A percentile compares a stretch with the other conserved stretches of the same genome.
These are phyloP conservation scores for Drosophila sordidapex DNA, from an alignment of 2,888 invertebrate genomes.

Conservation along the genomic window DNA sequence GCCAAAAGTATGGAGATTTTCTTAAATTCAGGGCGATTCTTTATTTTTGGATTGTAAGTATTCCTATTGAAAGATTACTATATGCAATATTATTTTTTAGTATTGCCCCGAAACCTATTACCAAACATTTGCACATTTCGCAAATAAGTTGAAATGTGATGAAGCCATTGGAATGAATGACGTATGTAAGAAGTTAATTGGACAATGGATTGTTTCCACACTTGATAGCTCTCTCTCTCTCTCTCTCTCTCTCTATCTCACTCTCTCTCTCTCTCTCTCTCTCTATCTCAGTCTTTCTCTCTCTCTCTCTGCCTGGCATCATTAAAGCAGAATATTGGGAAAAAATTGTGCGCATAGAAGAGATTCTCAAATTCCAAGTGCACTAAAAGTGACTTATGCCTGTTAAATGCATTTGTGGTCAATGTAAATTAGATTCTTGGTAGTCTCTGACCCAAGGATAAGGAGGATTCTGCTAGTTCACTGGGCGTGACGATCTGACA, in stretches of 20 bases:
- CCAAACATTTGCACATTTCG: neutral
- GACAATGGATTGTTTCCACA: neutral
- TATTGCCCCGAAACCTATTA: neutral
- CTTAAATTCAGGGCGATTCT: neutral
- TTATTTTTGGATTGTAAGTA: neutral
- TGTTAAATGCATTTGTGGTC: constrained; percentile 15
- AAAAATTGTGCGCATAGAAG: neutral
- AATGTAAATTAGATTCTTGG: constrained; percentile 49
- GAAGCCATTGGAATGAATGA: neutral
- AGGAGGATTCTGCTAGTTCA: constrained; percentile 15
- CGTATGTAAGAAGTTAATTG: neutral
- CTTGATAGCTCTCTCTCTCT: neutral
- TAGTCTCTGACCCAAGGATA: constrained; percentile 35
- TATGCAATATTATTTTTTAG: neutral
- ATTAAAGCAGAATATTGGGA: neutral
- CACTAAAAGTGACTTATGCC: neutral
- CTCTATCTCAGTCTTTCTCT: neutral
- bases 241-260: too few species aligned
- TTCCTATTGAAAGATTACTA: neutral
- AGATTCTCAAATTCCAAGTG: neutral
- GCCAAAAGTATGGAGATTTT: neutral
- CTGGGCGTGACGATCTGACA: constrained; percentile 62
- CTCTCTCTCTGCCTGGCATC: neutral
- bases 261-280: neutral
- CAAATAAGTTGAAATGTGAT: neutral